Base-by-base conservation (phyloP, 2,113 vertebrate species). In the Tiliqua scincoides region DNA sequence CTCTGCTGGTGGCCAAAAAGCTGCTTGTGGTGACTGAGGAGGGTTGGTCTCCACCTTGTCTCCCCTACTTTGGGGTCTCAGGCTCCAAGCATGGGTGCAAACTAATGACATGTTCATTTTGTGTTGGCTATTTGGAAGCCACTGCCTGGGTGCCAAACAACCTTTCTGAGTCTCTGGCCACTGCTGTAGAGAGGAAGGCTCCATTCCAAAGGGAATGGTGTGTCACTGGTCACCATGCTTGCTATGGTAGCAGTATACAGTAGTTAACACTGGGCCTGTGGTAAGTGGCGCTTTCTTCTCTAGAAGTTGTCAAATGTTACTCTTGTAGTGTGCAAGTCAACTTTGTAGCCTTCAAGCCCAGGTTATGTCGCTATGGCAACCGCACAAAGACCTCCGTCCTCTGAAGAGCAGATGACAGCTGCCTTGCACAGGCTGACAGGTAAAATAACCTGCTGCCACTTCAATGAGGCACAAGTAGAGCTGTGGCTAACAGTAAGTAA, bases 401-500 rank as follows among this genome's bases (percentile, higher is more conserved):
- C 37, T 78, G 68, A 62, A 68, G 61, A 71, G 62, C 77, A 78
- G 43, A 67, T 65, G 27, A 59, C 71, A 72, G 61, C 20, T 61
- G 79, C 54, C 65, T 20, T 15, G 30, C 3, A 1, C 80, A 4
- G 32, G 82, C 52, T 84, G 81, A 62, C 87, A 76, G 54, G 57
- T 85, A 75, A 88, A 88, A 72, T 32, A 54, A 63, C 43, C 79
- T 61, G 25, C 71, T 48, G 20, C 67, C 59, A 54, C 59, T 20
- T 77, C 48, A 67, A 11, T 37, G 27, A 83, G 59, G 74, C 35
- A n/a, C 37, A 74, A 65, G 3, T 27, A 35, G 37, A 79, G n/a
- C 10, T 30, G 37, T 37, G 37, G 23, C 74, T 85, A 88, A 70
- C 6, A 86, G 32, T 71, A 43, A 73, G 12, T 65, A 61, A 85